Evolutionary conservation across 2,113 vertebrate species (phyloP).

Genomic region (Pelmatolapia mariae): DNA sequence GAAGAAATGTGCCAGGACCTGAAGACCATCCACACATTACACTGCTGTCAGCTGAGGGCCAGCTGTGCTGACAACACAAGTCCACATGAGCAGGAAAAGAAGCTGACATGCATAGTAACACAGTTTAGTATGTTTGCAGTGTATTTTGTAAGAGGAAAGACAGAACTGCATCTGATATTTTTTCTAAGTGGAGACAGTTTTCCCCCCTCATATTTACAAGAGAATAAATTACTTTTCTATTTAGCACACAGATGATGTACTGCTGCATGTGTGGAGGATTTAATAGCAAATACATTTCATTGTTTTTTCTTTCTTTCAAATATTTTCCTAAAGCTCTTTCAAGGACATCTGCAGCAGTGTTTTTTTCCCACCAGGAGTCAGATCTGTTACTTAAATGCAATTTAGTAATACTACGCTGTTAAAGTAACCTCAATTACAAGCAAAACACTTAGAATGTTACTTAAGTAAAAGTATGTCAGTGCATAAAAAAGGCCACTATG

Average conservation of each 20-base stretch:
- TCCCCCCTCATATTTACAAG: rapidly evolving
- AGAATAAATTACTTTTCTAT: not conserved
- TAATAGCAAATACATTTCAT: not conserved
- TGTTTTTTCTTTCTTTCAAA: not conserved
- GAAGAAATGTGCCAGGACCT: not conserved
- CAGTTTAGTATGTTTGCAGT: not conserved
- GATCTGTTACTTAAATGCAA: not conserved
- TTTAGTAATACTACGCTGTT: not conserved
- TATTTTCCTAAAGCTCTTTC: not conserved
- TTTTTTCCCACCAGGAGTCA: rapidly evolving
- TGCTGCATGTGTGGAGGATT: not conserved
- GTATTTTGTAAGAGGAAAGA: not conserved
- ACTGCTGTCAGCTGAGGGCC: not conserved
- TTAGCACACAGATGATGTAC: not conserved
- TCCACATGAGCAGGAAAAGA: not conserved
- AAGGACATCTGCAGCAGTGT: not conserved
- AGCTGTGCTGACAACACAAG: not conserved
- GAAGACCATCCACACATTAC: not conserved
- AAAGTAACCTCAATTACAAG: not conserved
- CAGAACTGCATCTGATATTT: not conserved
- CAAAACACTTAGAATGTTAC: not conserved
- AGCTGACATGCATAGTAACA: not conserved
- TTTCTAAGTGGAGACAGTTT: not conserved
- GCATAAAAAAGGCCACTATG: not conserved
- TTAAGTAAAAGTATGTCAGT: not conserved